These are phyloP conservation scores for Lithophane semibrunnea DNA, from an alignment of 2,888 invertebrate genomes.

Conservation along the genomic window DNA sequence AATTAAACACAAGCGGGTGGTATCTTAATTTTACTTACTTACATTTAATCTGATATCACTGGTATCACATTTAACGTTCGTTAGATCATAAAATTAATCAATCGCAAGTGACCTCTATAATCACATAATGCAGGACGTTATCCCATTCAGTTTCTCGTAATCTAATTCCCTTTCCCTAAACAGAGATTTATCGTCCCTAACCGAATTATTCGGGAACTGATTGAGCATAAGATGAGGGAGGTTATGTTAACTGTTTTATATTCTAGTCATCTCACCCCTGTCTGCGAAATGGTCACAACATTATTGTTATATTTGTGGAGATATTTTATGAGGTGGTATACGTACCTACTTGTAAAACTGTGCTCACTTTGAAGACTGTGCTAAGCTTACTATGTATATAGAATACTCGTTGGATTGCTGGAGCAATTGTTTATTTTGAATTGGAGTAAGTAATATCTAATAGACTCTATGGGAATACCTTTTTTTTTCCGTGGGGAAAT, in stretches of 20 bases:
- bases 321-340: not conserved
- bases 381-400: too few relatives aligned
- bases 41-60: conserved; percentile 28
- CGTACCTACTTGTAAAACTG: not conserved
- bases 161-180: conserved; percentile 83
- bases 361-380: not conserved
- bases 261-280: conserved; percentile 74
- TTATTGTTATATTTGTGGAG: conserved; percentile 23
- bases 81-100: conserved; percentile 76
- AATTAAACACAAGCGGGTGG: conserved; percentile 59
- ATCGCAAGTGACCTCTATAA: conserved; percentile 82
- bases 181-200: conserved; percentile 89
- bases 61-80: conserved; percentile 61
- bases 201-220: conserved; percentile 86
- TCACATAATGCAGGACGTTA: conserved; percentile 80
- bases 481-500: too few relatives aligned
- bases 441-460: not conserved
- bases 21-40: conserved; percentile 54
- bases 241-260: conserved; percentile 77
- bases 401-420: not conserved
- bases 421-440: not conserved
- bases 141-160: conserved; percentile 80
- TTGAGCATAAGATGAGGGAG: conserved; percentile 82
- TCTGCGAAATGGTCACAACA: conserved; percentile 61
- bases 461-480: too few relatives aligned